These are phyloP conservation scores for Reinhardtius hippoglossoides DNA, from an alignment of 2,113 vertebrate species.

Conservation along the genomic window DNA sequence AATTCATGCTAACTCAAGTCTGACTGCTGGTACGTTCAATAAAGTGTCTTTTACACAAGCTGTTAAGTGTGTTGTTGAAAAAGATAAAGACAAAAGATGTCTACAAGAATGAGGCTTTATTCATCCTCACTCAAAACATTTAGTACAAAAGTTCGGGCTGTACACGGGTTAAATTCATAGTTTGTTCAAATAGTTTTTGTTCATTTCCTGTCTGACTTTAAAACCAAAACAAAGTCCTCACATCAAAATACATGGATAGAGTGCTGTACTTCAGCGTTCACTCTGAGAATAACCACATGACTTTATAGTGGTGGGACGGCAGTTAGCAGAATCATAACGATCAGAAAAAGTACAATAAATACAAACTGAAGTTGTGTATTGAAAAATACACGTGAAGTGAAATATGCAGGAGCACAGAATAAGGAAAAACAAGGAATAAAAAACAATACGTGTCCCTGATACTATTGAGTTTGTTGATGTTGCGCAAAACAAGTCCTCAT, in stretches of 20 bases:
- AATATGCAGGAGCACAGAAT: slow-evolving; percentile 21
- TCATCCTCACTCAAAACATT: slow-evolving; percentile 47
- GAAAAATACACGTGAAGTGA: slow-evolving; percentile 69
- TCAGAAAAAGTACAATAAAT: slow-evolving; percentile 65
- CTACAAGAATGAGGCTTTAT: slow-evolving; percentile 66
- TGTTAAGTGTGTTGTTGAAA: slow-evolving; percentile 2
- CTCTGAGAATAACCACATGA: slow-evolving; percentile 14
- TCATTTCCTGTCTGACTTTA: slow-evolving; percentile 1
- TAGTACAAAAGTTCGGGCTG: slow-evolving; percentile 58
- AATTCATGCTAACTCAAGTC: slow-evolving; percentile 71
- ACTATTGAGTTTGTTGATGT: slow-evolving; percentile 33
- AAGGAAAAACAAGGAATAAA: slow-evolving; percentile 31
- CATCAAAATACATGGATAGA: slow-evolving; percentile 40
- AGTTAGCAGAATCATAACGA: slow-evolving; percentile 33
- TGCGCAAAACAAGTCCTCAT: slow-evolving; percentile 40
- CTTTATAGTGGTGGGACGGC: slow-evolving; percentile 31
- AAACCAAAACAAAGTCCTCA: slow-evolving; percentile 25
- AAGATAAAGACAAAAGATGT: background rate
- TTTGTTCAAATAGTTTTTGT: slow-evolving; percentile 26
- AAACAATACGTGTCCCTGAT: slow-evolving; percentile 51
- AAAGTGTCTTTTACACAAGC: slow-evolving; percentile 76
- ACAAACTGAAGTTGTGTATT: slow-evolving; percentile 65
- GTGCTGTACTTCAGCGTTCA: slow-evolving; percentile 41
- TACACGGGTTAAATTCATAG: slow-evolving; percentile 58
- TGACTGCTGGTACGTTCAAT: slow-evolving; percentile 74